Evolutionary conservation across 2,797 vertebrate species (phyloP), one percentile per base, ranked within the genome.

Genomic region (Simalia tracyae): DNA sequence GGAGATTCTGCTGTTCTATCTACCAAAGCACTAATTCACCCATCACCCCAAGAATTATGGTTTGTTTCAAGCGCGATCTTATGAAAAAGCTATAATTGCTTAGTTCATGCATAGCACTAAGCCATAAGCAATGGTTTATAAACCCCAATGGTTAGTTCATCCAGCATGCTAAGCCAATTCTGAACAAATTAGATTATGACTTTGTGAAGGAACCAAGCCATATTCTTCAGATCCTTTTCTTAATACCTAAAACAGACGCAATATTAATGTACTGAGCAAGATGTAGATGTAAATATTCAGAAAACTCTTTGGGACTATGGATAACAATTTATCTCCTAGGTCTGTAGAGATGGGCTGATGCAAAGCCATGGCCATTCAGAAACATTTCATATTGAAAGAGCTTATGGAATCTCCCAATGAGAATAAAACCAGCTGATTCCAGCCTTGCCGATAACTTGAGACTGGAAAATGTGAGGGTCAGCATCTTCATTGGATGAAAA

Each of bases 401-500:
- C 7, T 1, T 42, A 85, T 12, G 15, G 24, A 86, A 84, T 87
- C 28, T 85, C 64, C 11, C 0, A 5, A 19, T 1, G 57, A 0
- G 0, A 56, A 36, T 0, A 36, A 91, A 91, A n/a, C 0, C n/a
- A 64, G 63, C 10, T 24, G 17, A 2, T 7, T 89, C 26, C 19
- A 76, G 66, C 42, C 15, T 12, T 26, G 26, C 1, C 4, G 1
- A 9, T 17, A 46, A 76, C 36, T 7, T 26, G 81, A 17, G 11
- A 14, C 26, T 0, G 17, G 76, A 68, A 66, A 87, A 50, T 0
- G 0, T 1, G 50, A 90, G 19, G 59, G 59, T 5, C 26, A 68
- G 0, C 42, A 63, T 36, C 50, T 86, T 91, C 92, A 68, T 46
- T 42, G 61, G 26, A 81, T 88, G 11, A 22, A 17, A 31, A 26